These are phyloP conservation scores for Galaxias olidus DNA, from an alignment of 2,797 vertebrate genomes.

Conservation along the genomic window DNA sequence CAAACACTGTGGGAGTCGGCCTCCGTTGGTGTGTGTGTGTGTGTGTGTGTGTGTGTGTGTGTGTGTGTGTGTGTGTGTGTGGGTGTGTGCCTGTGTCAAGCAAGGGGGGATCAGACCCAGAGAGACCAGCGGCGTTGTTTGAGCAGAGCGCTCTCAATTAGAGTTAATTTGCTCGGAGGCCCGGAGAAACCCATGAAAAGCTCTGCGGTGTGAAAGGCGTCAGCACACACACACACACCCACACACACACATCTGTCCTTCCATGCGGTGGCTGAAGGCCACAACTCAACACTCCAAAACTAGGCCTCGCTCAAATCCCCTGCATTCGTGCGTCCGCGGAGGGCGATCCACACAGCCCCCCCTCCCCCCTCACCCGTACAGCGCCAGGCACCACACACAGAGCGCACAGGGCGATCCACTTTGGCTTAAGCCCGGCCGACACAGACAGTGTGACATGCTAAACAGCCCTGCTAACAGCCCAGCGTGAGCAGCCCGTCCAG, in stretches of 20 bases:
- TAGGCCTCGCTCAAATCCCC: too few species aligned
- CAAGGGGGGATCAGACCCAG: background rate
- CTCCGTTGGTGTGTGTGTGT: slow-evolving; percentile 1
- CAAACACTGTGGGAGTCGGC: too few species aligned
- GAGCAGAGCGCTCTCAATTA: slow-evolving; percentile 72
- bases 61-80: slow-evolving; percentile 24
- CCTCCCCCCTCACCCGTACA: too few species aligned
- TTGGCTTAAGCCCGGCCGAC: slow-evolving; percentile 13
- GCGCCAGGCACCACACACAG: too few species aligned
- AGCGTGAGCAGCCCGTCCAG: slow-evolving; percentile 33
- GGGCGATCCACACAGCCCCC: background rate
- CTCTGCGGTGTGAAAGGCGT: slow-evolving; percentile 37
- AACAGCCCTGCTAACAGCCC: slow-evolving; percentile 52
- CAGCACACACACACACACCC: background rate
- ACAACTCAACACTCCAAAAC: too few species aligned
- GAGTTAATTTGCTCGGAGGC: slow-evolving; percentile 71
- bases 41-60: slow-evolving; percentile 38
- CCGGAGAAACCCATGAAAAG: slow-evolving; percentile 52
- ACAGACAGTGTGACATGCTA: slow-evolving; percentile 47
- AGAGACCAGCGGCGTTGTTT: slow-evolving; percentile 51
- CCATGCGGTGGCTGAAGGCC: too few species aligned
- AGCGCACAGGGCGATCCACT: too few species aligned
- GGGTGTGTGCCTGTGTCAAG: slow-evolving; percentile 16
- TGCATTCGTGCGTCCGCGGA: too few species aligned
- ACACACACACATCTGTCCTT: background rate